Percentiles rank a stretch among this genome's conserved stretches.
Conservation (phyloP, 1,140 invertebrate genomes). For the Drosophila neocordata region DNA sequence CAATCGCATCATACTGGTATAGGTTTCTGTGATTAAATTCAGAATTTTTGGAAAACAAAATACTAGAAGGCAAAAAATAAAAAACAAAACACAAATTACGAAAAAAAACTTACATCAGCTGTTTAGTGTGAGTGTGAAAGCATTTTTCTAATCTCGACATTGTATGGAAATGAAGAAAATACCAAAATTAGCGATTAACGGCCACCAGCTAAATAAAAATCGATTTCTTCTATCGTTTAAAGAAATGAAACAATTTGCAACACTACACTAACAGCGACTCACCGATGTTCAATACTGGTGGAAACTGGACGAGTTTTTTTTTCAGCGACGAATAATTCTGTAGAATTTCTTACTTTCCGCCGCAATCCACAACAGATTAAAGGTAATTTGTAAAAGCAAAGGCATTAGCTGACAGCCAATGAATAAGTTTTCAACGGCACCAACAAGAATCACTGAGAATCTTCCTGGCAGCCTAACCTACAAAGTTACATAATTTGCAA, state of each 20-base stretch:
- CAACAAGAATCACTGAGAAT: not conserved
- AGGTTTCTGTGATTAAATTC: slow-evolving; percentile 37
- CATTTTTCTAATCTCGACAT: not conserved
- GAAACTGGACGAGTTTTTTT: slow-evolving; percentile 8
- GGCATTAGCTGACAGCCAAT: not conserved
- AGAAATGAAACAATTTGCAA: not conserved
- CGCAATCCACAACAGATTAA: slow-evolving; percentile 5
- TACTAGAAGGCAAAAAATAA: slow-evolving; percentile 6
- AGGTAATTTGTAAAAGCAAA: not conserved
- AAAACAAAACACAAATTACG: slow-evolving; percentile 7
- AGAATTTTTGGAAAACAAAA: not conserved
- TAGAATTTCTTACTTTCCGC: not conserved
- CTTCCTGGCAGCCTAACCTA: slow-evolving; percentile 66
- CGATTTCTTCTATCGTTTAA: not conserved
- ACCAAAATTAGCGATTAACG: no score
- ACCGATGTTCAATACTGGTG: slow-evolving; percentile 6
- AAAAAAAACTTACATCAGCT: slow-evolving; percentile 29
- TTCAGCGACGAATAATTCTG: slow-evolving; percentile 10
- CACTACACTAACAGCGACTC: not conserved
- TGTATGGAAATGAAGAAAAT: not conserved
- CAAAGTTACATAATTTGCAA: slow-evolving; percentile 82
- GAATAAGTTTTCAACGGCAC: not conserved
- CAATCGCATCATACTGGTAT: slow-evolving; percentile 44
- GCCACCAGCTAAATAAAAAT: no score
- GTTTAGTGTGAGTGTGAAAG: slow-evolving; percentile 21